Evolutionary conservation across 2,113 vertebrate species (phyloP).

Genomic region (Salvelinus sp.): DNA sequence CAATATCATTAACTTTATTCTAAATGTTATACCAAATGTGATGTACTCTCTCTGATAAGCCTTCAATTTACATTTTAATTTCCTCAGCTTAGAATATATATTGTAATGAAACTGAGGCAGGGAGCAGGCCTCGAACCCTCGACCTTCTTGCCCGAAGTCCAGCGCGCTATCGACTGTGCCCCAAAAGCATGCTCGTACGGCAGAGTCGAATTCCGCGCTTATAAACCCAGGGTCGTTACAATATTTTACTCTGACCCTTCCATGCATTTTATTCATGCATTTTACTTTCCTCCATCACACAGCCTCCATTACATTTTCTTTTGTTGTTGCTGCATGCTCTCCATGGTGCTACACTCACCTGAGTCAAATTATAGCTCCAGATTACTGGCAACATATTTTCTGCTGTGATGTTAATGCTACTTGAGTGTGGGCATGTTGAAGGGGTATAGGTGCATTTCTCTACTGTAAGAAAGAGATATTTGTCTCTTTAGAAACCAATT

Average conservation of each 20-base stretch:
- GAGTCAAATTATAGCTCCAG: neutral
- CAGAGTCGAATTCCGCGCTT: too few relatives aligned
- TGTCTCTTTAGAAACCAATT: neutral
- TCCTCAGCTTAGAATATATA: conserved; percentile 37
- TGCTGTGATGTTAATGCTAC: neutral
- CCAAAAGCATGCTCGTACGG: too few relatives aligned
- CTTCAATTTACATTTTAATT: conserved; percentile 42
- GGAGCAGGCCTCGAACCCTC: too few relatives aligned
- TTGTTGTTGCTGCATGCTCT: neutral
- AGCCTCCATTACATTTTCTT: neutral
- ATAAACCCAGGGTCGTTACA: too few relatives aligned
- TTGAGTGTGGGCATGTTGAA: neutral
- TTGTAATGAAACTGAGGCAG: too few relatives aligned
- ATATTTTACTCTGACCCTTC: conserved; percentile 9
- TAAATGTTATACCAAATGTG: conserved; percentile 35
- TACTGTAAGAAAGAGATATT: neutral
- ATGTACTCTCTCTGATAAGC: conserved; percentile 22
- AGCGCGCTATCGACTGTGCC: too few relatives aligned
- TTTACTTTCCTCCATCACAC: neutral
- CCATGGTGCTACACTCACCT: neutral
- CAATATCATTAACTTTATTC: conserved; percentile 41
- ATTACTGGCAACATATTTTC: neutral
- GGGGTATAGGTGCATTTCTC: neutral
- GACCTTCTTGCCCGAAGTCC: too few relatives aligned
- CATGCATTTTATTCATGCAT: conserved; percentile 4